A percentile compares a stretch with the other conserved stretches of the same genome.
phyloP scores from a whole-genome alignment of 2,113 vertebrate species.

The Zosterops borbonicus region DNA sequence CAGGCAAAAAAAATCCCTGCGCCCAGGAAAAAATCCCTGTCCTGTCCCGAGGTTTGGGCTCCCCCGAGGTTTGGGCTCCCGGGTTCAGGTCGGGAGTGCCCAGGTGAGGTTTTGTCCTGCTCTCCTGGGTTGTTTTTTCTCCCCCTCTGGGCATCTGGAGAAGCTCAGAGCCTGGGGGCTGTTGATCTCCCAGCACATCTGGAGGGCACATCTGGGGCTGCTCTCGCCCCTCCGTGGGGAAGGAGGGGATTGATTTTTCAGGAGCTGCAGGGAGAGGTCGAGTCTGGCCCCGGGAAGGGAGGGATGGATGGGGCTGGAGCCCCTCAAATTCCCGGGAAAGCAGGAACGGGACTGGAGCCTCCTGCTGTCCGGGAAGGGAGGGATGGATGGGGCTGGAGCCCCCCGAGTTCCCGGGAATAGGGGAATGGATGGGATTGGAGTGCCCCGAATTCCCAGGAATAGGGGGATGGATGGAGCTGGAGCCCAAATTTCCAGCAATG shows the following conservation, averaged over 20 bases:
- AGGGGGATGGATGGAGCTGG: too few species aligned
- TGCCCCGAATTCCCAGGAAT: too few species aligned
- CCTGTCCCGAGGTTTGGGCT: not conserved
- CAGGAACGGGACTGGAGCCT: too few species aligned
- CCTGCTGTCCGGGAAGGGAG: too few species aligned
- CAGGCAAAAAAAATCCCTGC: too few species aligned
- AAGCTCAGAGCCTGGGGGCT: not conserved
- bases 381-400: too few species aligned
- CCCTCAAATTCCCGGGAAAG: too few species aligned
- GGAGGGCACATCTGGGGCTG: not conserved
- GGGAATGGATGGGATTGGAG: too few species aligned
- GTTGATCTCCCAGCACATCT: not conserved
- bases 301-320: too few species aligned
- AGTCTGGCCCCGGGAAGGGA: not conserved
- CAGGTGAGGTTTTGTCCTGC: not conserved
- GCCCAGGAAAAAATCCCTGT: not conserved
- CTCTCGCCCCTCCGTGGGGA: not conserved
- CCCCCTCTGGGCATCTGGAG: not conserved
- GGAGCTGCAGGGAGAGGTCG: not conserved
- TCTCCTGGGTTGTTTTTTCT: not conserved
- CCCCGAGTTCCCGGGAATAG: too few species aligned
- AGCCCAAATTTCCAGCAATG: too few species aligned
- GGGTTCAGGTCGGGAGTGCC: rapidly evolving
- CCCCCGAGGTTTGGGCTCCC: rapidly evolving
- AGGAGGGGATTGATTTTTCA: not conserved